These are phyloP conservation scores for Nibea coibor DNA, from an alignment of 2,113 vertebrate genomes.

Conservation along the genomic window DNA sequence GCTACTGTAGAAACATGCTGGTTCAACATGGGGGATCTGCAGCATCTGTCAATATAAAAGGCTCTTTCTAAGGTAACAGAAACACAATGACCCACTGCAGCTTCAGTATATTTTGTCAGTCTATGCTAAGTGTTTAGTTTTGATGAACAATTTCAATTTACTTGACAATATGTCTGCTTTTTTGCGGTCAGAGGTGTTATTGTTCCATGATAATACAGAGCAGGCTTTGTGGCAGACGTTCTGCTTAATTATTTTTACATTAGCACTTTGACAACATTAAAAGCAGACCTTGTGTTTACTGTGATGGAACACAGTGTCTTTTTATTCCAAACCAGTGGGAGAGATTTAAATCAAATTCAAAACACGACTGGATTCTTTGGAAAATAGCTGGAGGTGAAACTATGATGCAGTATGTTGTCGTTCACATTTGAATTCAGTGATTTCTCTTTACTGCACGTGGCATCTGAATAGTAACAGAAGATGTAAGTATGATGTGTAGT, in stretches of 20 bases:
- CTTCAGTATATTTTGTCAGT: not conserved
- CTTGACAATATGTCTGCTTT: no score
- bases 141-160: no score
- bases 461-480: not conserved
- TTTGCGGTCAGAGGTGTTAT: no score
- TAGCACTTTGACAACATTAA: not conserved
- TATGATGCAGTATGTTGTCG: not conserved
- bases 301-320: not conserved
- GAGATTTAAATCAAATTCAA: conserved; percentile 1
- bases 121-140: no score
- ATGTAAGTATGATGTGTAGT: not conserved
- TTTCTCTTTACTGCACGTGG: not conserved
- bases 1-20: no score
- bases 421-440: not conserved
- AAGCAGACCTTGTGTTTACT: not conserved
- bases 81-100: no score
- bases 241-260: not conserved
- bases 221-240: not conserved
- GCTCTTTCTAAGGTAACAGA: no score
- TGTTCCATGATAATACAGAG: no score
- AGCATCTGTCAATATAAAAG: no score
- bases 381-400: not conserved
- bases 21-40: no score
- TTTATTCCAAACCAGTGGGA: not conserved
- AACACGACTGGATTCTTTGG: not conserved